A percentile compares a stretch with the other conserved stretches of the same genome.
Evolutionary conservation across 2,113 vertebrate species (phyloP).

Genomic region (Nanger granti): DNA sequence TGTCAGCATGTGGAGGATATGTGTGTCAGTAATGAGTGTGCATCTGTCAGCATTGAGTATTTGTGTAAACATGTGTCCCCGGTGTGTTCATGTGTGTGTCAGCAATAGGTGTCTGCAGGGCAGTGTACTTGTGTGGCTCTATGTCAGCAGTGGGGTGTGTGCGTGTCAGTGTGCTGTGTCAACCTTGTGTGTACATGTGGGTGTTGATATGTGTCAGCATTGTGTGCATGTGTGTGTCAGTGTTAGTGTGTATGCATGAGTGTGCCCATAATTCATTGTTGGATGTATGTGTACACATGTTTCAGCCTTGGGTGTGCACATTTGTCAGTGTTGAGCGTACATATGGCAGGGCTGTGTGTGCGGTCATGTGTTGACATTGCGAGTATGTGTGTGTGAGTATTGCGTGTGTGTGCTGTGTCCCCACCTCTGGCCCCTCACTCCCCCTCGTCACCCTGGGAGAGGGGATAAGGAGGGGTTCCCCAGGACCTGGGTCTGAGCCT

Average conservation of each 20-base stretch:
- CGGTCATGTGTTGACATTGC: too few species aligned
- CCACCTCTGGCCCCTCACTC: background rate
- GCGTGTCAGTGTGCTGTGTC: background rate
- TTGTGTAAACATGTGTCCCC: background rate
- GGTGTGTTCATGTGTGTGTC: background rate
- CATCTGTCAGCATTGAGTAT: background rate
- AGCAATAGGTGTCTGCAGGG: background rate
- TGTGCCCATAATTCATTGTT: background rate
- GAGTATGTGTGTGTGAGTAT: too few species aligned
- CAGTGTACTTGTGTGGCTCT: too few species aligned
- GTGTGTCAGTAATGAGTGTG: background rate
- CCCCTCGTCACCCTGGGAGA: background rate
- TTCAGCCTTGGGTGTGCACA: rapidly evolving
- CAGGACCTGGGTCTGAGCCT: background rate
- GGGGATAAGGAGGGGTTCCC: background rate
- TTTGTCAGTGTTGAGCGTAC: background rate
- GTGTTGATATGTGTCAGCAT: too few species aligned
- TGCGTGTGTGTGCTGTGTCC: rapidly evolving
- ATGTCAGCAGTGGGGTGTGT: rapidly evolving
- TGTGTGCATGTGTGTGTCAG: background rate
- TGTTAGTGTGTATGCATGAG: background rate
- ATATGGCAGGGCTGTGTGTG: background rate
- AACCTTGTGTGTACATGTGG: background rate
- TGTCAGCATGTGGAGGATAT: background rate
- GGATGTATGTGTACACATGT: background rate